Evolutionary conservation across 2,888 invertebrate genomes (phyloP), one percentile per base, ranked within the genome.

Genomic region (Ormyrus nitidulus): DNA sequence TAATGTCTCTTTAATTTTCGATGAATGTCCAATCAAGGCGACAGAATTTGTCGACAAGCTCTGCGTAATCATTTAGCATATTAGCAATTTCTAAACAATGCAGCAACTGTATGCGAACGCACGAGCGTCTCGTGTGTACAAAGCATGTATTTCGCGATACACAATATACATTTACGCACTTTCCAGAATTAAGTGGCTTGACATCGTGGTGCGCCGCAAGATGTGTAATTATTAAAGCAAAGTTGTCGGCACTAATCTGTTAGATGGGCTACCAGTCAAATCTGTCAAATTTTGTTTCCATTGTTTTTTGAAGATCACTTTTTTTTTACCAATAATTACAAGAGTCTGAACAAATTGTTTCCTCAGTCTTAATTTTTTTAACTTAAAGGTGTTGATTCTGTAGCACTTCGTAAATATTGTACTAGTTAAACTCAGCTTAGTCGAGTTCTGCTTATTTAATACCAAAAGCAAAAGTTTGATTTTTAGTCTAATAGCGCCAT

Each of bases 211-310:
- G 54, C 78, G 69, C 79, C 79, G 64, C 83, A 79, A 82, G 76
- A 87, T 86, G 84, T 83, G 86, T 84, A 87, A 88, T 84, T 84
- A 86, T 83, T 85, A 86, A 85, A 85, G 86, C 86, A 87, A 88
- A 86, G 85, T 85, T 85, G 84, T 19, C 62, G 53, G 4, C 59
- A 10, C 11, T 34, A 4, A 34, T 34, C 34, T 2, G 3, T 0
- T 34, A 34, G 34, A 34, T 34, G 34, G 34, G 34, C 34, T 0
- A 4, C 34, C 4, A 34, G 34, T 34, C 34, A 34, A 34, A 4
- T 34, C n/a, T n/a, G n/a, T n/a, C n/a, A n/a, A n/a, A n/a, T 34
- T 34, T 34, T 4, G 0, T 34, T 34, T 34, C 4, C 34, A 4
- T 34, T 34, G 34, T 34, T 34, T 4, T 4, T 34, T 34, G 4